Evolutionary conservation across 2,113 vertebrate genomes (phyloP).

Genomic region (Hyla sarda): DNA sequence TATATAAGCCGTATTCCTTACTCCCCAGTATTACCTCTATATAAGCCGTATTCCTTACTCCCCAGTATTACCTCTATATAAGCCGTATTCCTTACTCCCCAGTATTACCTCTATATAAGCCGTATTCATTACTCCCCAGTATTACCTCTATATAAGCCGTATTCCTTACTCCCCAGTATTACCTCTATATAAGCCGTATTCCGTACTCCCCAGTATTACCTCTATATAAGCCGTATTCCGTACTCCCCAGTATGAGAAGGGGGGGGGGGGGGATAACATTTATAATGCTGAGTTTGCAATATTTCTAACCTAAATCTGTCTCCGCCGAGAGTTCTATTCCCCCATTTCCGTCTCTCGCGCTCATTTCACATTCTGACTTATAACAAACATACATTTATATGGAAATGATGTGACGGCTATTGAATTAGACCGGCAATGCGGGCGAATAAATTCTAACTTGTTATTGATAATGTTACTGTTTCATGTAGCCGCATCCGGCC

Average conservation of each 20-base stretch:
- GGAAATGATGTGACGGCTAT: slow-evolving; percentile 32
- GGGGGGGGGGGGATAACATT: background rate
- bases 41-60: no score
- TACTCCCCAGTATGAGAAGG: background rate
- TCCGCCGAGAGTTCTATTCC: background rate
- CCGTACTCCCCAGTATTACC: no score
- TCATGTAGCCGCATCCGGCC: background rate
- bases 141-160: no score
- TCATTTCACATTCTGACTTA: slow-evolving; percentile 30
- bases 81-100: no score
- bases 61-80: no score
- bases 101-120: no score
- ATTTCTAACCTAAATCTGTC: slow-evolving; percentile 13
- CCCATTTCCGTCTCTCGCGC: background rate
- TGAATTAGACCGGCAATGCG: slow-evolving; percentile 22
- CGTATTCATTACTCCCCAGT: no score
- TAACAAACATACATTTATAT: slow-evolving; percentile 40
- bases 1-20: no score
- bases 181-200: no score
- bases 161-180: no score
- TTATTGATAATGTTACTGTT: slow-evolving; percentile 43
- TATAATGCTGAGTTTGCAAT: slow-evolving; percentile 9
- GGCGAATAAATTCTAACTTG: slow-evolving; percentile 30
- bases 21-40: no score
- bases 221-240: background rate